Evolutionary conservation across 2,888 invertebrate genomes (phyloP), one percentile per base, ranked within the genome.

Genomic region (Cremastobaeus sp.): DNA sequence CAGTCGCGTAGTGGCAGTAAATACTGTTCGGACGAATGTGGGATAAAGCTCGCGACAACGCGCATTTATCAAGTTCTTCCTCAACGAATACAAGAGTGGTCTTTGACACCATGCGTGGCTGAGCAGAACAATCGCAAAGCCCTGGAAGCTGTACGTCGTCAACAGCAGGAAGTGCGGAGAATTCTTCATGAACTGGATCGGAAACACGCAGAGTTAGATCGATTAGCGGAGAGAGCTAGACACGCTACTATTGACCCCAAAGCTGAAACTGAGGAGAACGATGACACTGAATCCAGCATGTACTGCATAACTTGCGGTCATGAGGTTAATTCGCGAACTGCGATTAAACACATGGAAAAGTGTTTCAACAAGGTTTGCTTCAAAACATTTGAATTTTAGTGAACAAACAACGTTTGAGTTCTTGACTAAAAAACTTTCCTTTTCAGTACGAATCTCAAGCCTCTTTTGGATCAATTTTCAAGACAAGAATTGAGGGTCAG

Each of bases 231-330:
- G 28, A 89, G 94, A 18, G 96, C 95, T 0, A 93, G 92, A 79
- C 92, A 92, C 74, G 92, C 93, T 1, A 90, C 91, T 0, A 90
- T 94, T 9, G 93, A 94, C 84, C 90, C 90, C 0, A 90, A 90
- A 57, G 86, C 89, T 1, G 88, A 87, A 25, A 89, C 90, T 41
- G 92, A 92, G 28, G 92, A 91, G 35, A 91, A 90, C 70, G 93
- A 94, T 70, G 93, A 93, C 81, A 91, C 91, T 48, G 92, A 93
- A 80, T 92, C 93, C 70, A 95, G 94, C 50, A 95, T 96, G 91
- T 96, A 96, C 86, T 99, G 99, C 88, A 96, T 98, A 25, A 98
- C 98, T 0, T 99, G 99, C 88, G 98, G 98, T 0, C 96, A 96
- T 86, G 98, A 98, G 89, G 94, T 98, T 70, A 95, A 96, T 86